Base-by-base conservation (phyloP, 2,888 invertebrate genomes). In the Lasius fuliginosus region DNA sequence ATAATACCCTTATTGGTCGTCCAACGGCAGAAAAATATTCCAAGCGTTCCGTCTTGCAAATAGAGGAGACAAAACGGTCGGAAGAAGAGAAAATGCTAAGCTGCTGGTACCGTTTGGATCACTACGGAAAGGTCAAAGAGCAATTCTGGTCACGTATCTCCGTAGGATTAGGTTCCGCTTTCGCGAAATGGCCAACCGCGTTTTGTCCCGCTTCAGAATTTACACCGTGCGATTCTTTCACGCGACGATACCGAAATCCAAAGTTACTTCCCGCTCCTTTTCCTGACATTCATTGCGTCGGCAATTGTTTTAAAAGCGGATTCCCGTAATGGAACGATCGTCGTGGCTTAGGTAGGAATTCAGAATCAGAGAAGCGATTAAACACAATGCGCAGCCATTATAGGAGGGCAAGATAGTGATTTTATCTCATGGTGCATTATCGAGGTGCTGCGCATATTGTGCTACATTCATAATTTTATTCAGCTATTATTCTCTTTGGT, bases 111-210 rank as follows among this genome's bases (percentile, higher is more conserved):
- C 84, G 82, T 75, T 74, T 79, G 58, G 65, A 73, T 71, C 73
- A 87, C 67, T 74, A 71, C 40, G 53, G 76, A 67, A 85, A 87
- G 85, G 84, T 89, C 88, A 86, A 83, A 82, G 81, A 84, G 81
- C 88, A 88, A 94, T 94, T 94, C 93, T 84, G 89, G 92, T 94
- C 94, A 94, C 94, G 94, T 93, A 91, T 91, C 91, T 91, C 86
- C 86, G 90, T 87, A 92, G 94, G 93, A 94, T 93, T 93, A 94
- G 93, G 92, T 93, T 93, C 92, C 92, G 92, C 92, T 93, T 92
- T 92, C 90, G 90, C 90, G 89, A 90, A 84, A 88, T 87, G 88
- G 86, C 86, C 84, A 77, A 82, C 87, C 84, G 75, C 87, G 86
- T 84, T 84, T 88, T 82, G 83, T 79, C 81, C 71, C 67, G 77